These are phyloP conservation scores for Noturus placidus DNA, from an alignment of 2,113 vertebrate genomes.

Conservation along the genomic window DNA sequence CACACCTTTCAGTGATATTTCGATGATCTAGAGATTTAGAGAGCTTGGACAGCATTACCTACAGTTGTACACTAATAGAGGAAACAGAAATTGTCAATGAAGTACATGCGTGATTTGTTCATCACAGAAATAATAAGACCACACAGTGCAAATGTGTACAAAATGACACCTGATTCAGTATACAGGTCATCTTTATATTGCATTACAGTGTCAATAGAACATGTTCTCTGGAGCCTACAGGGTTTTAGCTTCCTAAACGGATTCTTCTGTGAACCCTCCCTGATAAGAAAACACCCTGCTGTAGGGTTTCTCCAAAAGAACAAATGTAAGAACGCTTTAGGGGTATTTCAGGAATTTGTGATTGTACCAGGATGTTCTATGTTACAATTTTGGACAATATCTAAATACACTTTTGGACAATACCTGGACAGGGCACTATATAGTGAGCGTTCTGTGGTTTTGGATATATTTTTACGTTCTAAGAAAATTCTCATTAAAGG, in stretches of 20 bases:
- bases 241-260: background rate
- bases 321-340: background rate
- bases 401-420: background rate
- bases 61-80: background rate
- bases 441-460: background rate
- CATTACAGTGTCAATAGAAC: background rate
- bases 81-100: background rate
- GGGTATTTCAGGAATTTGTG: background rate
- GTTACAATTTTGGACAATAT: background rate
- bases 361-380: background rate
- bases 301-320: background rate
- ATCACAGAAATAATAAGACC: background rate
- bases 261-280: background rate
- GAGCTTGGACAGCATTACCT: background rate
- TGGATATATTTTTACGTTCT: background rate
- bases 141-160: background rate
- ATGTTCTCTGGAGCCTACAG: background rate
- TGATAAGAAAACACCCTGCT: background rate
- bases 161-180: background rate
- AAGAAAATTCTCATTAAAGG: background rate
- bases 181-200: background rate
- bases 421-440: background rate
- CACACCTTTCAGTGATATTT: background rate
- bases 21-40: background rate
- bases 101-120: background rate